Conservation (phyloP, 2,797 vertebrate species). For the Catamblyrhynchus diadema region DNA sequence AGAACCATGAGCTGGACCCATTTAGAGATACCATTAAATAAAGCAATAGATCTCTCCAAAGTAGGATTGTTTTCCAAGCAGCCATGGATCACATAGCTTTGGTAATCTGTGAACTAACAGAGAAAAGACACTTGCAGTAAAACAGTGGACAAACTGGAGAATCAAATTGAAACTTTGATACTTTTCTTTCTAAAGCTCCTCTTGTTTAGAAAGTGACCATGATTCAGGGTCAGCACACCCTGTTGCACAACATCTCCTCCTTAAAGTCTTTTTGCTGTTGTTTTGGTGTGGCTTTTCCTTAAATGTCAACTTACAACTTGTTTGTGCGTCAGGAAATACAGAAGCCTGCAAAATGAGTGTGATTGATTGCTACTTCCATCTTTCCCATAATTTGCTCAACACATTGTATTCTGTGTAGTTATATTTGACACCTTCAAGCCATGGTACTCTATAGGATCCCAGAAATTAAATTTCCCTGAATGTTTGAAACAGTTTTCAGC, state of each 20-base stretch:
- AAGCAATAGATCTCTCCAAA: conserved; percentile 92
- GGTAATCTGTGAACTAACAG: conserved; percentile 92
- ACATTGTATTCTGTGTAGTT: neutral
- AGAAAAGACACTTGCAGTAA: conserved; percentile 20
- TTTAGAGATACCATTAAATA: conserved; percentile 96
- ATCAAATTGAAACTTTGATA: neutral
- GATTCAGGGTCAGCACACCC: neutral
- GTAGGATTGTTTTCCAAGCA: conserved; percentile 93
- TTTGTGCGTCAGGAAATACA: neutral
- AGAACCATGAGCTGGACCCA: conserved; percentile 99
- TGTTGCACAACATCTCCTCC: neutral
- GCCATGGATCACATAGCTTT: conserved; percentile 92
- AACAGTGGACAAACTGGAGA: neutral
- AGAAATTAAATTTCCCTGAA: neutral
- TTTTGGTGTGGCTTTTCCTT: neutral
- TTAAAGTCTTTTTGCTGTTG: neutral
- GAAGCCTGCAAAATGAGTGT: neutral
- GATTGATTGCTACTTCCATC: neutral
- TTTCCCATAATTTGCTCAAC: neutral
- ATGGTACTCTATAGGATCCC: neutral
- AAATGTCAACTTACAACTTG: neutral
- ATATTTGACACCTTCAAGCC: neutral
- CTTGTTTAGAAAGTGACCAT: neutral
- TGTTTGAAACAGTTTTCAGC: neutral
- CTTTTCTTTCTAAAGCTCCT: neutral